Conservation (phyloP, 2,888 invertebrate species). For the Callimorpha dominula region DNA sequence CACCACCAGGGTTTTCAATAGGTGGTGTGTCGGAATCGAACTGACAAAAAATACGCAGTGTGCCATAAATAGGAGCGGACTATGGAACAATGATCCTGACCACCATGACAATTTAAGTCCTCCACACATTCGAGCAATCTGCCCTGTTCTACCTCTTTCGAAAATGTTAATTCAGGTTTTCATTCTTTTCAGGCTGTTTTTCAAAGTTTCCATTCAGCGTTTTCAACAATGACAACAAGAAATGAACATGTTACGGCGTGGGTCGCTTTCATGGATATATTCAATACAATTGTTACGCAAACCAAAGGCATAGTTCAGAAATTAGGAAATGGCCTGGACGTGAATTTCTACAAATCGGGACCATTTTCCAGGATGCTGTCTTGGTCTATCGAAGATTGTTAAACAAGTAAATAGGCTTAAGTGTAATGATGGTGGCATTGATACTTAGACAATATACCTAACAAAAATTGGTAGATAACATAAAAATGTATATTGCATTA, state of each 20-base stretch:
- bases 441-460: background rate
- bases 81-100: too few species aligned
- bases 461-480: too few species aligned
- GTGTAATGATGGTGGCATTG: background rate
- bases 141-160: background rate
- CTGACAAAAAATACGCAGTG: too few species aligned
- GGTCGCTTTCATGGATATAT: background rate
- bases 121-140: too few species aligned
- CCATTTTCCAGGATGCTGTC: background rate
- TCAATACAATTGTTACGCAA: background rate
- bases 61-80: too few species aligned
- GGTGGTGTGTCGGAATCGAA: too few species aligned
- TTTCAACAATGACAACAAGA: background rate
- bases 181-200: background rate
- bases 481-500: too few species aligned
- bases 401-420: background rate
- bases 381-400: background rate
- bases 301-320: background rate
- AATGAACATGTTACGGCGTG: background rate
- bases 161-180: background rate
- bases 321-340: background rate
- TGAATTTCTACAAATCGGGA: constrained; percentile 1
- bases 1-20: too few species aligned
- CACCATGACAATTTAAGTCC: too few species aligned
- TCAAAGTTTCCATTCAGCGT: background rate